Percentiles rank a stretch among this genome's conserved stretches.
phyloP scores from a whole-genome alignment of 2,113 vertebrate species.

The Gasterosteus nipponicus region DNA sequence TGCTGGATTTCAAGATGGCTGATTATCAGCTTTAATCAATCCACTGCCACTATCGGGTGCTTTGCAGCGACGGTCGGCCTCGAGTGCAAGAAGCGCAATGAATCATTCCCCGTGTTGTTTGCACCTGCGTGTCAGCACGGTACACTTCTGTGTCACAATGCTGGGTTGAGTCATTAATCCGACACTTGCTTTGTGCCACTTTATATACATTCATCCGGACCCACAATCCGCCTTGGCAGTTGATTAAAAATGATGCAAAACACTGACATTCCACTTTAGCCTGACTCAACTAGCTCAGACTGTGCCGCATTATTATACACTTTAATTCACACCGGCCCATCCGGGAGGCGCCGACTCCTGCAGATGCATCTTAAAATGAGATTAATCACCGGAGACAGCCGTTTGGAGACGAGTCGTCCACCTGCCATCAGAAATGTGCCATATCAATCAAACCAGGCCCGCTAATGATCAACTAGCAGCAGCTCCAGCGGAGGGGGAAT shows the following conservation, averaged over 20 bases:
- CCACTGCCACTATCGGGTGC: background rate
- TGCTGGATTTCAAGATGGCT: constrained; percentile 37
- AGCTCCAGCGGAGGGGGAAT: constrained; percentile 61
- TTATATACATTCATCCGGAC: constrained; percentile 40
- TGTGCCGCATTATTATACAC: constrained; percentile 47
- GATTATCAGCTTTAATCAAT: constrained; percentile 46
- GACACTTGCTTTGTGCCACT: constrained; percentile 45
- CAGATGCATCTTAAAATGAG: constrained; percentile 71
- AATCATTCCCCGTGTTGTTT: constrained; percentile 40
- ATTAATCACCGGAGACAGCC: constrained; percentile 69
- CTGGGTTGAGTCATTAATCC: constrained; percentile 52
- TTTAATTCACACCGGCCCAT: constrained; percentile 67
- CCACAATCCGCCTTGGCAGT: constrained; percentile 21
- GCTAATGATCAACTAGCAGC: constrained; percentile 72
- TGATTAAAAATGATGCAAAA: constrained; percentile 40
- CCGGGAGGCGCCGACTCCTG: constrained; percentile 51
- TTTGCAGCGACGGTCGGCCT: background rate
- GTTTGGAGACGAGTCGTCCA: constrained; percentile 66
- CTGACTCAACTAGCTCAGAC: constrained; percentile 21
- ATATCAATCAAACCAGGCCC: constrained; percentile 72
- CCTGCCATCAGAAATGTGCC: constrained; percentile 73
- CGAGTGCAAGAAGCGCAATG: constrained; percentile 26
- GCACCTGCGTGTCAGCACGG: constrained; percentile 24
- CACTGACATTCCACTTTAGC: constrained; percentile 17
- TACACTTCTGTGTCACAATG: constrained; percentile 17